phyloP scores from a whole-genome alignment of 2,113 vertebrate species.

The Dendrocopos noguchii region DNA sequence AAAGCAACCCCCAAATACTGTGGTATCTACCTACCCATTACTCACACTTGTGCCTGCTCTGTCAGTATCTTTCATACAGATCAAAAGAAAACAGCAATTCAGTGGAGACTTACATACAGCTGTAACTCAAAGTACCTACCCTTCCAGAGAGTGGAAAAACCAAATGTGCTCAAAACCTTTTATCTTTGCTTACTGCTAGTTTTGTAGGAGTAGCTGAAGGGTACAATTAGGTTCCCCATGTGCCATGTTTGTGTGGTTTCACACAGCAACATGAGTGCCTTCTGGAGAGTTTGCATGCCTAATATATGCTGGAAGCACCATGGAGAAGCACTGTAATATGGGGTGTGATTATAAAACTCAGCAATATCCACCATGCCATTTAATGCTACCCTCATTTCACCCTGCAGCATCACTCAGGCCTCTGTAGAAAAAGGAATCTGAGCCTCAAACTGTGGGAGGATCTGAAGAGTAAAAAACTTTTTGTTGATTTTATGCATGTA shows the following conservation, averaged over 20 bases:
- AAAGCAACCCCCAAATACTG: neutral
- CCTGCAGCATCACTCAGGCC: neutral
- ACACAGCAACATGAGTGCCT: neutral
- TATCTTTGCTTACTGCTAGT: neutral
- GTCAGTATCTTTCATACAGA: neutral
- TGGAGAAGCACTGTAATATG: rapidly evolving
- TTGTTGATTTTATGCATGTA: neutral
- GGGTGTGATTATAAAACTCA: neutral
- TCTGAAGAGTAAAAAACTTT: neutral
- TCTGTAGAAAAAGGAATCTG: neutral
- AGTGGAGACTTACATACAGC: neutral
- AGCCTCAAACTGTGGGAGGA: neutral
- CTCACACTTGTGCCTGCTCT: neutral
- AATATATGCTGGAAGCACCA: neutral
- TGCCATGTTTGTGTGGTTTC: neutral
- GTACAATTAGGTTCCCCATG: neutral
- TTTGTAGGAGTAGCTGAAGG: neutral
- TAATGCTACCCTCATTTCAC: neutral
- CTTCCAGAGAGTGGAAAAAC: neutral
- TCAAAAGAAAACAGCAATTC: constrained; percentile 15
- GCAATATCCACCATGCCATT: neutral
- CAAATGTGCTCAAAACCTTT: neutral
- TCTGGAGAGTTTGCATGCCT: neutral
- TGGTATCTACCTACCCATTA: neutral
- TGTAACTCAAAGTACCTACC: neutral